Base-by-base conservation (phyloP, 2,797 vertebrate genomes). In the Threskiornis aethiopicus region DNA sequence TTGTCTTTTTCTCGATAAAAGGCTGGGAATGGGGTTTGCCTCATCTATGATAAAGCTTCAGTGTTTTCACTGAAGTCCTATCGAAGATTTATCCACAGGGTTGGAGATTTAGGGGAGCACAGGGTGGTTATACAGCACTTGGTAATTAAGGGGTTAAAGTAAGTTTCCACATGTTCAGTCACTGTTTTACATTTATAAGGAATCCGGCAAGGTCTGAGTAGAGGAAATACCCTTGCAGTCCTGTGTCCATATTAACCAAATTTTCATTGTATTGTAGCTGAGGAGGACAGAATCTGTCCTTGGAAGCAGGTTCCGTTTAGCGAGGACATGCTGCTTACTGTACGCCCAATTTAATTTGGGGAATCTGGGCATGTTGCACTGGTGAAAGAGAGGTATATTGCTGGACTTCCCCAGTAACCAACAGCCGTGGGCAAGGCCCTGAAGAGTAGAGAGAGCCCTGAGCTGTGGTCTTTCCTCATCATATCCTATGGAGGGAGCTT, bases 41-140 rank as follows among this genome's bases (percentile, higher is more conserved):
- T 95, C 65, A 4, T 41, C 19, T 5, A 10, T 84, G 76, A 58
- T 86, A 78, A 84, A 41, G 42, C 76, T 94, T 94, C 95, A 84
- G 89, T 73, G 67, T 93, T 96, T 72, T 91, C 15, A 9, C 89
- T 96, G 96, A 95, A 96, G 95, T 75, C 79, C 49, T 89, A 6
- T 75, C 26, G 37, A 81, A 92, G 42, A 44, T 84, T 79, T 76
- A 80, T 95, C 64, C 77, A 89, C 87, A 91, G 83, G 54, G 69
- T 75, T 96, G 81, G 80, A 93, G 59, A 89, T 82, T 42, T 33
- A 80, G 58, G 62, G 69, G 84, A 78, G 69, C 87, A 91, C 87
- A 88, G 65, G 71, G 85, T 92, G 89, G 67, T 89, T 55, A 83
- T 61, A 76, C 55, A 93, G 92, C 88, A 94, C 95, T 81, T 91